Conservation (phyloP, 2,888 invertebrate genomes). For the Lepidonotus clava region DNA sequence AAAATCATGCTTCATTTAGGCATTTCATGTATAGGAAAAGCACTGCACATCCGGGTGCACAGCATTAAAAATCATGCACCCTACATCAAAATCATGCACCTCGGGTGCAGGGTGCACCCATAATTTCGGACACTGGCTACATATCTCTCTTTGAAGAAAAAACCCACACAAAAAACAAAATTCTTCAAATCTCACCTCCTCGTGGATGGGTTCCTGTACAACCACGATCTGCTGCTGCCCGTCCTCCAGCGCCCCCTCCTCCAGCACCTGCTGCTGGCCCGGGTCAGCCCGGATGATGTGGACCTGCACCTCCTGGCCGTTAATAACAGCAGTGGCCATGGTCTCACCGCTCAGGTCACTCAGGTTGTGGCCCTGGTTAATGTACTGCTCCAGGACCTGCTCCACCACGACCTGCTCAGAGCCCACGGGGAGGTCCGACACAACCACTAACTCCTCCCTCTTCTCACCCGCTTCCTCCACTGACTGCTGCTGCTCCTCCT, state of each 20-base stretch:
- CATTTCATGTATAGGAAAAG: too few species aligned
- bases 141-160: too few species aligned
- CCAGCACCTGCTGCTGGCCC: neutral
- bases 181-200: too few species aligned
- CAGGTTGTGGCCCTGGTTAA: slow-evolving; percentile 27
- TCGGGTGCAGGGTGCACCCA: too few species aligned
- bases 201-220: too few species aligned
- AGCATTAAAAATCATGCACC: too few species aligned
- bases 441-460: neutral
- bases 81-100: too few species aligned
- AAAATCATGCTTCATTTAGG: too few species aligned
- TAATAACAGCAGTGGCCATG: slow-evolving; percentile 5
- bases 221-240: neutral
- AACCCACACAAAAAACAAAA: too few species aligned
- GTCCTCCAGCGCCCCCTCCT: neutral
- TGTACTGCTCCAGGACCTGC: slow-evolving; percentile 36
- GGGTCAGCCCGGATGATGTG: slow-evolving; percentile 9
- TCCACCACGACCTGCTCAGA: slow-evolving; percentile 37
- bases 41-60: too few species aligned
- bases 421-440: slow-evolving; percentile 22
- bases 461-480: neutral
- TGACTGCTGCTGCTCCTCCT: neutral
- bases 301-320: slow-evolving; percentile 33
- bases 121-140: too few species aligned
- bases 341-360: slow-evolving; percentile 31